Conservation (phyloP, 2,113 vertebrate genomes). For the Chaenocephalus aceratus region DNA sequence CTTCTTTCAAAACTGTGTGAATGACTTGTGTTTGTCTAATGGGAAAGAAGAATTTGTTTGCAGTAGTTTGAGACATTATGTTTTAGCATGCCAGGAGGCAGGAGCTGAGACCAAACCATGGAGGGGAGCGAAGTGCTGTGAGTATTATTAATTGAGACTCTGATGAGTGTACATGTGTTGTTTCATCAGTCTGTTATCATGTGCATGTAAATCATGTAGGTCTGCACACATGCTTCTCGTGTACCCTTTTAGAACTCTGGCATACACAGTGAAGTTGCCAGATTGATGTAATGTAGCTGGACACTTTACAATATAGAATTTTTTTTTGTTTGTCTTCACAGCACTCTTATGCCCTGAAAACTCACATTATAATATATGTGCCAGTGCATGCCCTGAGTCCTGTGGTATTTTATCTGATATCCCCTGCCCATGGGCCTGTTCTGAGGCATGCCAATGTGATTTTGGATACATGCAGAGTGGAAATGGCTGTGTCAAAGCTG, state of each 20-base stretch:
- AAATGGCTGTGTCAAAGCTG: conserved; percentile 45
- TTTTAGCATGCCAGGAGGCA: conserved; percentile 56
- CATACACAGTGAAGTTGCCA: conserved; percentile 18
- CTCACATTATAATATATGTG: conserved; percentile 57
- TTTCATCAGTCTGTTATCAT: conserved; percentile 27
- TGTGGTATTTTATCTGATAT: conserved; percentile 42
- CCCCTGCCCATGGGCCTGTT: conserved; percentile 46
- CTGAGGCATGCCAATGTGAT: conserved; percentile 61
- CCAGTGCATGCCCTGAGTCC: conserved; percentile 49
- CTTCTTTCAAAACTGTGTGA: conserved; percentile 62
- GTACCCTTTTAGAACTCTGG: conserved; percentile 18
- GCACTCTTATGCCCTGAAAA: conserved; percentile 48
- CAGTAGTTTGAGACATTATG: conserved; percentile 52
- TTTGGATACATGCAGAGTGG: conserved; percentile 34
- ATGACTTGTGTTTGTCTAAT: conserved; percentile 58
- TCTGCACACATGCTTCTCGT: conserved; percentile 30
- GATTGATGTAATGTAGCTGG: conserved; percentile 29
- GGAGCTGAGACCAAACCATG: conserved; percentile 50
- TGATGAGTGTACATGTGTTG: conserved; percentile 1
- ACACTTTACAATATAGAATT: conserved; percentile 22
- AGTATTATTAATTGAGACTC: conserved; percentile 41
- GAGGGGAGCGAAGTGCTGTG: conserved; percentile 60
- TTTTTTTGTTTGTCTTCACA: conserved; percentile 24
- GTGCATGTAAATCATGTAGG: conserved; percentile 33
- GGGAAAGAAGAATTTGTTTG: conserved; percentile 43